These are phyloP conservation scores for Amphipyra tragopoginis DNA, from an alignment of 2,888 invertebrate genomes.

Conservation along the genomic window DNA sequence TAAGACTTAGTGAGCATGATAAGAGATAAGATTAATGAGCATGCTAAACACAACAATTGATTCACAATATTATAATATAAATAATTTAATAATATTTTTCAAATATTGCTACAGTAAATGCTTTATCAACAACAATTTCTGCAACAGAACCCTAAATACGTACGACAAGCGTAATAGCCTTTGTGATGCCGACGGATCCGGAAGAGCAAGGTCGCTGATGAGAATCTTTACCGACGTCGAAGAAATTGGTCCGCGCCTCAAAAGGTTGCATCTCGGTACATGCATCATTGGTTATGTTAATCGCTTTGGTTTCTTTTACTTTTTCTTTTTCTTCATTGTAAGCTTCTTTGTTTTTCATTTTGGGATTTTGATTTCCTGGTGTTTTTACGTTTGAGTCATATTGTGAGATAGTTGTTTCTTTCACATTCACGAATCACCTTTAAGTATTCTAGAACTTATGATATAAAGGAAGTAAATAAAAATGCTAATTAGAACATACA, in stretches of 20 bases:
- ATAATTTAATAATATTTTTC: no score
- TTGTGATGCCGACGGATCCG: constrained; percentile 69
- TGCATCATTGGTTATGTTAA: constrained; percentile 47
- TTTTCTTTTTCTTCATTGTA: constrained; percentile 12
- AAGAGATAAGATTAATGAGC: no score
- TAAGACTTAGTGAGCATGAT: no score
- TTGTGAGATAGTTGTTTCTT: not conserved
- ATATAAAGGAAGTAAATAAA: no score
- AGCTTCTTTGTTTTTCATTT: constrained; percentile 21
- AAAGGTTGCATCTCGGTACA: constrained; percentile 41
- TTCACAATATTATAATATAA: no score
- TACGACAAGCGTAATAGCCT: constrained; percentile 61
- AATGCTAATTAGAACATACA: no score
- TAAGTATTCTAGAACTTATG: no score
- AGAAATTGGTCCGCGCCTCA: constrained; percentile 53
- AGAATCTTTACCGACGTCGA: constrained; percentile 48
- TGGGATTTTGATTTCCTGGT: constrained; percentile 26
- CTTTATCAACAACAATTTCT: constrained; percentile 2
- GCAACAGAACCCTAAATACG: constrained; percentile 55
- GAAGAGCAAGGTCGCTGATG: constrained; percentile 71
- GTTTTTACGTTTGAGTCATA: not conserved
- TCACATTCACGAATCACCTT: not conserved
- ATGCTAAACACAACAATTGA: no score
- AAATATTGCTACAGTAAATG: not conserved
- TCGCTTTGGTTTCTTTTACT: constrained; percentile 23